A percentile compares a stretch with the other conserved stretches of the same genome.
phyloP scores from a whole-genome alignment of 1,140 invertebrate genomes.

The Acromyrmex charruanus region DNA sequence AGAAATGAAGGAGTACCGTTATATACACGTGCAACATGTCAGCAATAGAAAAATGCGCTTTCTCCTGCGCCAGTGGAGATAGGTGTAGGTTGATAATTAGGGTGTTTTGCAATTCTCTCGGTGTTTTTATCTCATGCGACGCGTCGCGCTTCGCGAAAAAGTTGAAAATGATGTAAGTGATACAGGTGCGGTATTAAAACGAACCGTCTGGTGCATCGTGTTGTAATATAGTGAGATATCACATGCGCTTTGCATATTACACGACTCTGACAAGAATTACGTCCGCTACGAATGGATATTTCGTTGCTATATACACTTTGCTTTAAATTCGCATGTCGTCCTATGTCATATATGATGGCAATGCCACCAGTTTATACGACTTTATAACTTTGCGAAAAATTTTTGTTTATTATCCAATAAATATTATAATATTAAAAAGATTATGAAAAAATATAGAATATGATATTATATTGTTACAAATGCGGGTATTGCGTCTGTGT shows the following conservation, averaged over 20 bases:
- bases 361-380: neutral
- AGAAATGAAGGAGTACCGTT: constrained; percentile 55
- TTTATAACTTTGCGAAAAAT: constrained; percentile 9
- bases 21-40: constrained; percentile 1
- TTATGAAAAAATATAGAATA: neutral
- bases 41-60: constrained; percentile 38
- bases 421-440: neutral
- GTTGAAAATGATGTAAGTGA: constrained; percentile 42
- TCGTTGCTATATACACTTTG: neutral
- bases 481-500: neutral
- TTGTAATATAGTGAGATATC: constrained; percentile 44
- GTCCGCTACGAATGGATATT: constrained; percentile 42
- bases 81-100: constrained; percentile 20
- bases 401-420: neutral
- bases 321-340: constrained; percentile 15
- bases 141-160: constrained; percentile 21
- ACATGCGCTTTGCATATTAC: constrained; percentile 48
- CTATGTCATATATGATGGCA: neutral
- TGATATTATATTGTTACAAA: neutral
- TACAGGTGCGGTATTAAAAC: constrained; percentile 47
- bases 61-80: constrained; percentile 10
- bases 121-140: constrained; percentile 20
- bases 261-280: constrained; percentile 39
- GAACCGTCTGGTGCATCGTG: constrained; percentile 7
- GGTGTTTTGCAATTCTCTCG: constrained; percentile 45